Conservation (phyloP, 1,140 invertebrate genomes). For the Drosophila parvula region DNA sequence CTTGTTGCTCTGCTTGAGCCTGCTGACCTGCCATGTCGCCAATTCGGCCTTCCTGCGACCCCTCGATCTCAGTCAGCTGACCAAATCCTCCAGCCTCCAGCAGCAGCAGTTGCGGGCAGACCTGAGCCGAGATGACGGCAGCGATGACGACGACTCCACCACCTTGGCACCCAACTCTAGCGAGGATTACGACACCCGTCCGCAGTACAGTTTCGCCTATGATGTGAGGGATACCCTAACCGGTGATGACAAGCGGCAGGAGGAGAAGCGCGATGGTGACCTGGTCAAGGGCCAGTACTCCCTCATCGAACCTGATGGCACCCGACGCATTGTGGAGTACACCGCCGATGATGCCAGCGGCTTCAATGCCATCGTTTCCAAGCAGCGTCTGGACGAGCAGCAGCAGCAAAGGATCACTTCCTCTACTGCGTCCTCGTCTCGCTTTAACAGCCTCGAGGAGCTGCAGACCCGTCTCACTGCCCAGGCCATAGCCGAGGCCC, state of each 20-base stretch:
- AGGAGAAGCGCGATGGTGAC: slow-evolving; percentile 85
- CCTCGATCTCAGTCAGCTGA: slow-evolving; percentile 66
- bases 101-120: slow-evolving; percentile 55
- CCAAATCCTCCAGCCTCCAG: slow-evolving; percentile 58
- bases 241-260: slow-evolving; percentile 85
- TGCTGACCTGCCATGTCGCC: slow-evolving; percentile 71
- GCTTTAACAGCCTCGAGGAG: slow-evolving; percentile 77
- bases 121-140: slow-evolving; percentile 36
- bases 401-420: slow-evolving; percentile 29
- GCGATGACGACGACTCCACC: slow-evolving; percentile 61
- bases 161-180: slow-evolving; percentile 64
- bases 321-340: slow-evolving; percentile 85
- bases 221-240: slow-evolving; percentile 85
- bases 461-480: slow-evolving; percentile 71
- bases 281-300: slow-evolving; percentile 86
- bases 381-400: slow-evolving; percentile 84
- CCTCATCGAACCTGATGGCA: slow-evolving; percentile 86
- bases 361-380: slow-evolving; percentile 86
- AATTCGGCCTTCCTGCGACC: slow-evolving; percentile 66
- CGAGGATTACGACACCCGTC: slow-evolving; percentile 85
- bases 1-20: slow-evolving; percentile 72
- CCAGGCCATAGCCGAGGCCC: slow-evolving; percentile 76
- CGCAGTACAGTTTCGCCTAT: slow-evolving; percentile 85
- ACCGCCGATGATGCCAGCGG: slow-evolving; percentile 85
- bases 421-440: slow-evolving; percentile 30